A percentile compares a stretch with the other conserved stretches of the same genome.
These are phyloP conservation scores for Synergus itoensis DNA, from an alignment of 2,888 invertebrate genomes.

Conservation along the genomic window DNA sequence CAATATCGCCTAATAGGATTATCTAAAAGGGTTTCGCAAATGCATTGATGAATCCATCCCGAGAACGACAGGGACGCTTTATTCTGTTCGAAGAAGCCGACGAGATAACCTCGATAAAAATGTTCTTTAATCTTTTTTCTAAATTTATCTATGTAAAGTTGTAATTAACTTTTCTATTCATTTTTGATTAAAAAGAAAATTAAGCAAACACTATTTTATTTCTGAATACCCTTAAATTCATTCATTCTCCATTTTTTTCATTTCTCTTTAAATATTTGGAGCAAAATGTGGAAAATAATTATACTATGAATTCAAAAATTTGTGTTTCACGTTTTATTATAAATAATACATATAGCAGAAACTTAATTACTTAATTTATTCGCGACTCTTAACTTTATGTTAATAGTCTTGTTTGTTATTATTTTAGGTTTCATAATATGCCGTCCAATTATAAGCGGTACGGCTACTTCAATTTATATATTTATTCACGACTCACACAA, in stretches of 20 bases:
- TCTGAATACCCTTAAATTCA: neutral
- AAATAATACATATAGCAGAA: neutral
- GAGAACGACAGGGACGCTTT: slow-evolving; percentile 46
- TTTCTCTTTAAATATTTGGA: neutral
- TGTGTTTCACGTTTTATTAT: neutral
- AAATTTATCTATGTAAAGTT: too few relatives aligned
- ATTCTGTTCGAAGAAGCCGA: slow-evolving; percentile 23
- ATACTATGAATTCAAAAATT: neutral
- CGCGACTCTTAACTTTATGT: slow-evolving; percentile 58
- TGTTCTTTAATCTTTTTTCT: neutral
- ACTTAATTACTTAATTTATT: neutral
- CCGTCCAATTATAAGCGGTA: slow-evolving; percentile 78
- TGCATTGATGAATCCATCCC: slow-evolving; percentile 73
- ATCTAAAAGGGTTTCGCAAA: slow-evolving; percentile 73
- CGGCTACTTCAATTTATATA: slow-evolving; percentile 72
- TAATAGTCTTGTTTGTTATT: slow-evolving; percentile 71
- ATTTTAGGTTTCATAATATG: slow-evolving; percentile 78
- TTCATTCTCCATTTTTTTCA: neutral
- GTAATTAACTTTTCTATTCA: too few relatives aligned
- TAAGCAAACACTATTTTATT: neutral
- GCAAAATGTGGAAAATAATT: neutral
- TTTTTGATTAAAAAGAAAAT: neutral
- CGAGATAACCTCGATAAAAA: slow-evolving; percentile 14
- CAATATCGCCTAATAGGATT: slow-evolving; percentile 74
- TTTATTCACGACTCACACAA: slow-evolving; percentile 65